Percentiles rank a stretch among this genome's conserved stretches.
phyloP scores from a whole-genome alignment of 2,797 vertebrate species.

The Acestrorhynchus altus region DNA sequence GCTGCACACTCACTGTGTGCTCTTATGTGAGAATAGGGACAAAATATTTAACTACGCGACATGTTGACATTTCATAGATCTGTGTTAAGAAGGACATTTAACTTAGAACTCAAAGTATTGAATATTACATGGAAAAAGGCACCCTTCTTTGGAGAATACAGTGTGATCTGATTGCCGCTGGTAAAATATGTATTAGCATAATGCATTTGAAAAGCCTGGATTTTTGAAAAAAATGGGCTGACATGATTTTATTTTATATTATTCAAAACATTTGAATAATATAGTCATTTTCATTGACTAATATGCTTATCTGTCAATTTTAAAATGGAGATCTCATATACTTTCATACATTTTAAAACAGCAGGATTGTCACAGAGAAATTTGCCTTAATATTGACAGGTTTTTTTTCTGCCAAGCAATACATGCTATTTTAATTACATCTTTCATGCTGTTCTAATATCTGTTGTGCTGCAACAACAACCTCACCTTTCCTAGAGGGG shows the following conservation, averaged over 20 bases:
- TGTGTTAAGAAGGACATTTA: not conserved
- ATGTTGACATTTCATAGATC: not conserved
- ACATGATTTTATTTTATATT: no score
- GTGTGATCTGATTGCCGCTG: no score
- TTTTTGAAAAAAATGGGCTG: no score
- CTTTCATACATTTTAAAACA: no score
- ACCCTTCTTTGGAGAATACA: not conserved
- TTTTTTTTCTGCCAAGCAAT: not conserved
- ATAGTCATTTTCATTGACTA: no score
- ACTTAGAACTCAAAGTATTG: not conserved
- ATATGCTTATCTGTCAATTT: no score
- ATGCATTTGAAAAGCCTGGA: no score
- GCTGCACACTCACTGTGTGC: not conserved
- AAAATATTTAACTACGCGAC: not conserved
- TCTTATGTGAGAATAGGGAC: not conserved
- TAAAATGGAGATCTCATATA: no score
- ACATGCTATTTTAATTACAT: not conserved
- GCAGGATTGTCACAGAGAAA: no score
- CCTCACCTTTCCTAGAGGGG: not conserved
- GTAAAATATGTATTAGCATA: no score
- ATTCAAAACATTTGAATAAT: no score
- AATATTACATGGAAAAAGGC: not conserved
- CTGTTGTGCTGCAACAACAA: not conserved
- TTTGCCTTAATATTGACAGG: no score
- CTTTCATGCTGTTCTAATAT: not conserved